Evolutionary conservation across 2,113 vertebrate genomes (phyloP).

Genomic region (Rhinogobius similis): DNA sequence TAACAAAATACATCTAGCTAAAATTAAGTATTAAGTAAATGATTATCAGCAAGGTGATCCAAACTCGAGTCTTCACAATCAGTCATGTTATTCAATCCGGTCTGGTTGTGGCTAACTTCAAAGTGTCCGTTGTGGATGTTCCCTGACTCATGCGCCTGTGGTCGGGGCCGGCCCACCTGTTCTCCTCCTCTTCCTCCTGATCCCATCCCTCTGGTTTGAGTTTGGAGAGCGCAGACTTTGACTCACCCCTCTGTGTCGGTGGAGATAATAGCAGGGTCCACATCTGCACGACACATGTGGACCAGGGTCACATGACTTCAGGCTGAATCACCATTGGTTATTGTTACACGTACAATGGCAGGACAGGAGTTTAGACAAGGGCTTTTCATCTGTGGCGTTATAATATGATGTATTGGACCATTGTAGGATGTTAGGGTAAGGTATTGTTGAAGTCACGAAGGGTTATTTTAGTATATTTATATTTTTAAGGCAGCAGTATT

Average conservation of each 20-base stretch:
- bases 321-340: conserved; percentile 58
- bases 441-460: not conserved
- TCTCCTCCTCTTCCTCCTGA: not conserved
- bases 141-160: not conserved
- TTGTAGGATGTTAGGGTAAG: not conserved
- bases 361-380: not conserved
- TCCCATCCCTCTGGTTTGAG: not conserved
- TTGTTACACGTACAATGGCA: not conserved
- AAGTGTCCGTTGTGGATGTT: not conserved
- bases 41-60: not conserved
- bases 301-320: conserved; percentile 65
- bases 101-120: not conserved
- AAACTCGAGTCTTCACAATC: too few species aligned
- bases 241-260: conserved; percentile 7
- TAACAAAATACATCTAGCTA: too few species aligned
- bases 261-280: conserved; percentile 3
- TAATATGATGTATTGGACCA: too few species aligned
- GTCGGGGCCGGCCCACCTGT: not conserved
- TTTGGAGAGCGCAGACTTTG: conserved; percentile 16
- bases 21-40: too few species aligned
- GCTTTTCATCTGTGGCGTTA: not conserved
- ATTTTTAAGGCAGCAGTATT: not conserved
- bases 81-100: not conserved
- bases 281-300: conserved; percentile 56
- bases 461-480: too few species aligned